Percentiles rank a stretch among this genome's conserved stretches.
Conservation (phyloP, 2,113 vertebrate species). For the Thymallus thymallus region DNA sequence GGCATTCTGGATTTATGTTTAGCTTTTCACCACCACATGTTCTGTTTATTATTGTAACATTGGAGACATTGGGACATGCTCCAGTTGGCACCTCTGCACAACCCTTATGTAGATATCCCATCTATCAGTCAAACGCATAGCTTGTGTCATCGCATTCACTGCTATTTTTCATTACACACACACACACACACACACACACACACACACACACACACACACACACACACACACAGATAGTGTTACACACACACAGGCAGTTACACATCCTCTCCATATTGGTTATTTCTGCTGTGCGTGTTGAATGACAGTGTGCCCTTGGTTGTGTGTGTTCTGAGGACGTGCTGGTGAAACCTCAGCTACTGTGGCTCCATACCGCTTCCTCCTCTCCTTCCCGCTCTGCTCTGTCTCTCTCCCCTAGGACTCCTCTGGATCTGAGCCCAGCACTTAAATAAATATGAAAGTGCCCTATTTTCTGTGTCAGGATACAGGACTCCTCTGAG, state of each 20-base stretch:
- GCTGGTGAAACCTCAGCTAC: not conserved
- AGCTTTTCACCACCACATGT: conserved; percentile 37
- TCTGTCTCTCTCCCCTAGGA: conserved; percentile 44
- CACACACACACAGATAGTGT: not conserved
- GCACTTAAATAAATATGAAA: conserved; percentile 72
- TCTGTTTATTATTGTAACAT: conserved; percentile 36
- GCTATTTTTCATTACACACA: not conserved
- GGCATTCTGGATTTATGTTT: conserved; percentile 8
- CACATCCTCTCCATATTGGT: not conserved
- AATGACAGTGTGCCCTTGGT: conserved; percentile 7
- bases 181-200: conserved; percentile 12
- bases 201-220: conserved; percentile 16
- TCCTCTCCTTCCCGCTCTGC: conserved; percentile 12
- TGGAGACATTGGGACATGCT: conserved; percentile 27
- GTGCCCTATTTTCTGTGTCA: conserved; percentile 62
- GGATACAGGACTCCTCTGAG: conserved; percentile 43
- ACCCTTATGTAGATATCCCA: conserved; percentile 34
- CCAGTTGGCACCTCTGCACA: conserved; percentile 29
- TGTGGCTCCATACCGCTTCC: not conserved
- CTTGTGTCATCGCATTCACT: conserved; percentile 26
- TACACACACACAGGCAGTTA: conserved; percentile 7
- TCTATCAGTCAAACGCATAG: conserved; percentile 23
- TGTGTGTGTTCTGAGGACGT: not conserved
- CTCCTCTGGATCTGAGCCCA: conserved; percentile 60
- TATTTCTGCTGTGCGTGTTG: not conserved